Evolutionary conservation across 2,113 vertebrate species (phyloP), one percentile per base, ranked within the genome.

Genomic region (Corydoras sp.): DNA sequence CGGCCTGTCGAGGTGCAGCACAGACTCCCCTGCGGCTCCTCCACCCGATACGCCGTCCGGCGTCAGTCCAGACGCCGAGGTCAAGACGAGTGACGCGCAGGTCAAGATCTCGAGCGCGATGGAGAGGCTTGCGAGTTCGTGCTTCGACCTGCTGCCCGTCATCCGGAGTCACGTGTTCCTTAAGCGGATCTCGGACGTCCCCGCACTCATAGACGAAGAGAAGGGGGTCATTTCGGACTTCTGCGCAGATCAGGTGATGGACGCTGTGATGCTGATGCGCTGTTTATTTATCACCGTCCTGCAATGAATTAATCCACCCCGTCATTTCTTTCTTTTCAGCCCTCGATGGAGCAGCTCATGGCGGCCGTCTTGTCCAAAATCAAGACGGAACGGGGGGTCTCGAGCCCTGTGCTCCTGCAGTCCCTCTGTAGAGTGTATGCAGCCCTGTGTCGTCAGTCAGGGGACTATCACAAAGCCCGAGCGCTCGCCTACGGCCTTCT

Each of bases 121-220:
- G 68, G 85, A 84, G 67, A 97, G 92, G 82, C 84, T 97, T 4
- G 81, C 86, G 0, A 81, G 84, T 10, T 81, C 88, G 0, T 90
- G 86, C 74, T 95, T 98, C 79, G 95, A 98, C 66, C 79, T 99
- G 50, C 69, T 99, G 3, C 94, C 94, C 53, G 93, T 97, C 79
- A 88, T 99, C 69, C 87, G 84, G 61, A 92, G 93, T 80, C 93
- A 95, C 0, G 31, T 97, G 15, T 76, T 81, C 30, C 88, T 93
- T 3, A 91, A 92, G 15, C 93, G 88, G 60, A 83, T 91, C 75
- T 91, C 94, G 29, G 90, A 85, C 71, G 82, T 91, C 74, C 96
- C 97, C 0, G 76, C 96, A 43, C 82, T 98, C 83, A 92, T 88
- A 81, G 91, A 95, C 73, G 92, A 95, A 80, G 97, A 99, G 83